Conservation (phyloP, 1,140 invertebrate species). For the Bilobella aurantiaca region DNA sequence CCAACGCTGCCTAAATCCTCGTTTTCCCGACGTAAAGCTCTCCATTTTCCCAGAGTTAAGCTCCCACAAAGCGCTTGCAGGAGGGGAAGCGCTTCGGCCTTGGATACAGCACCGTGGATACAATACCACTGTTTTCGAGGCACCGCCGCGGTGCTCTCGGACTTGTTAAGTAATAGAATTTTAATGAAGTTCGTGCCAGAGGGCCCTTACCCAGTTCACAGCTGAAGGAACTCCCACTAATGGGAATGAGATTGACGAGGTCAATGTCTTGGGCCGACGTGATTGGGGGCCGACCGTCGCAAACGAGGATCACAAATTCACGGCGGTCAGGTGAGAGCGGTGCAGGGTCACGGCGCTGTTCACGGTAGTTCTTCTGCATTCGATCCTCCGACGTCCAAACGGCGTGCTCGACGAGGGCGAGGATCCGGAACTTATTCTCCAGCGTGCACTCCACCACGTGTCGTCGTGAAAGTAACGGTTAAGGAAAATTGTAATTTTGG, state of each 20-base stretch:
- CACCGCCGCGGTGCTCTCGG: too few relatives aligned
- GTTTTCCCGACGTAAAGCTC: too few relatives aligned
- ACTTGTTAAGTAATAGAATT: too few relatives aligned
- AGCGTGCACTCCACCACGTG: constrained; percentile 40
- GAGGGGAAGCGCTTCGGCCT: too few relatives aligned
- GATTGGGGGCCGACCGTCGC: constrained; percentile 49
- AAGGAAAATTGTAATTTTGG: constrained; percentile 21
- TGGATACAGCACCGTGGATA: too few relatives aligned
- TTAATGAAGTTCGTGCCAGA: not conserved
- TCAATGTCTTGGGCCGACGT: constrained; percentile 56
- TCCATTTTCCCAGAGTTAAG: too few relatives aligned
- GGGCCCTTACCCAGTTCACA: constrained; percentile 55
- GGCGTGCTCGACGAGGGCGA: constrained; percentile 57
- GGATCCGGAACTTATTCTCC: constrained; percentile 45
- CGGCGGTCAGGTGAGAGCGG: constrained; percentile 19
- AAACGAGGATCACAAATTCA: constrained; percentile 49
- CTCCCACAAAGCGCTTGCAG: too few relatives aligned
- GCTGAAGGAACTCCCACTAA: constrained; percentile 57
- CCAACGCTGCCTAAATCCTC: too few relatives aligned
- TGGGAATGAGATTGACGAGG: constrained; percentile 60
- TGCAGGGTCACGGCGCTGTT: not conserved
- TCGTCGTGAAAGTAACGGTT: constrained; percentile 18
- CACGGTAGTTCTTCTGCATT: constrained; percentile 3
- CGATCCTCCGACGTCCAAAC: constrained; percentile 46
- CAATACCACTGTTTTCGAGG: too few relatives aligned